phyloP scores from a whole-genome alignment of 2,797 vertebrate genomes.

The Gymnocypris eckloni region DNA sequence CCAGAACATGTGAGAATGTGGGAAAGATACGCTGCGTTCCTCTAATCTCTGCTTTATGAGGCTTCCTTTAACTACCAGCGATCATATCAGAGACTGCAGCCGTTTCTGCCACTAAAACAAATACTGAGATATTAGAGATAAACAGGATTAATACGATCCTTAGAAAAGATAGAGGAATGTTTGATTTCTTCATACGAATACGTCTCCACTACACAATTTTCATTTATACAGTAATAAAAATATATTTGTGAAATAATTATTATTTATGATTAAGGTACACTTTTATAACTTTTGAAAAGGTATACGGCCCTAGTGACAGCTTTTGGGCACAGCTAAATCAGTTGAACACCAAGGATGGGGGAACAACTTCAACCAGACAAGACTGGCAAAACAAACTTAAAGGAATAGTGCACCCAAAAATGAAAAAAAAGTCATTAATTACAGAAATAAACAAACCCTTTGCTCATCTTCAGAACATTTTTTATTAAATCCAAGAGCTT shows the following conservation, averaged over 20 bases:
- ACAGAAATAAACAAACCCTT: too few species aligned
- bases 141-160: neutral
- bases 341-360: too few species aligned
- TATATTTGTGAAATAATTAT: neutral
- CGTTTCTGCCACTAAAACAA: neutral
- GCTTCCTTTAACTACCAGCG: neutral
- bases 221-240: neutral
- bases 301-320: too few species aligned
- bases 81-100: neutral
- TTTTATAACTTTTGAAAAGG: neutral
- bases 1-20: neutral
- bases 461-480: too few species aligned
- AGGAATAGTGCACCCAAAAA: too few species aligned
- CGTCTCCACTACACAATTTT: neutral
- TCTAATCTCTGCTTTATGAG: conserved; percentile 20
- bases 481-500: too few species aligned
- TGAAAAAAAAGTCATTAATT: too few species aligned
- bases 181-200: neutral
- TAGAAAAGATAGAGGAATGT: neutral
- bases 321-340: too few species aligned
- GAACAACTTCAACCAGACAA: neutral
- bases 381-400: neutral
- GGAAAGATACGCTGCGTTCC: neutral
- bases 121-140: neutral
- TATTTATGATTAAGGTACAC: neutral